Conservation (phyloP, 2,113 vertebrate genomes). For the Syngnathus floridae region DNA sequence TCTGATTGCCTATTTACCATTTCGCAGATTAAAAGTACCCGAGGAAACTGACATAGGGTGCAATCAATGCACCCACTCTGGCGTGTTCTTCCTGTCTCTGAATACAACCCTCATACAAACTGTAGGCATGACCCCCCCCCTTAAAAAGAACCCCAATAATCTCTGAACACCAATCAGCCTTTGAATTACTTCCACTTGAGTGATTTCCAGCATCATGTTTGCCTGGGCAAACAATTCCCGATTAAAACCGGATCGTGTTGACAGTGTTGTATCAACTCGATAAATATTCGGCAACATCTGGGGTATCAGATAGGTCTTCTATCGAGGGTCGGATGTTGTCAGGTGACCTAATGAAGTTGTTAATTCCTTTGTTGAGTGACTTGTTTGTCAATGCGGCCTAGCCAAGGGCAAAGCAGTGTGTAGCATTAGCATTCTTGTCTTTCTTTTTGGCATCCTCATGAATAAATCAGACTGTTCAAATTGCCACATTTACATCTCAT, state of each 20-base stretch:
- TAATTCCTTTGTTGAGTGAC: conserved; percentile 57
- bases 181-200: conserved; percentile 19
- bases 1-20: conserved; percentile 65
- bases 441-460: conserved; percentile 55
- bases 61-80: conserved; percentile 46
- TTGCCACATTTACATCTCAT: conserved; percentile 64
- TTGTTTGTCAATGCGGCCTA: conserved; percentile 57
- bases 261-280: background rate
- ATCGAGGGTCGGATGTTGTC: conserved; percentile 30
- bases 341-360: conserved; percentile 64
- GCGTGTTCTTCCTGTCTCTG: conserved; percentile 15
- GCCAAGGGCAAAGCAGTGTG: conserved; percentile 56
- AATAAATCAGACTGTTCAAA: conserved; percentile 64
- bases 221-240: background rate
- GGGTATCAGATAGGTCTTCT: background rate
- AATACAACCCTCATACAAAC: conserved; percentile 45
- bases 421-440: conserved; percentile 58
- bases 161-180: conserved; percentile 23
- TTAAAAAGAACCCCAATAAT: conserved; percentile 17
- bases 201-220: background rate
- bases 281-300: background rate
- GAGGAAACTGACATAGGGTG: conserved; percentile 41
- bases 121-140: conserved; percentile 37
- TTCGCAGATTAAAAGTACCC: conserved; percentile 54
- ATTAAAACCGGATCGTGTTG: background rate